Conservation (phyloP, 1,140 invertebrate genomes). For the Phthorimaea operculella region DNA sequence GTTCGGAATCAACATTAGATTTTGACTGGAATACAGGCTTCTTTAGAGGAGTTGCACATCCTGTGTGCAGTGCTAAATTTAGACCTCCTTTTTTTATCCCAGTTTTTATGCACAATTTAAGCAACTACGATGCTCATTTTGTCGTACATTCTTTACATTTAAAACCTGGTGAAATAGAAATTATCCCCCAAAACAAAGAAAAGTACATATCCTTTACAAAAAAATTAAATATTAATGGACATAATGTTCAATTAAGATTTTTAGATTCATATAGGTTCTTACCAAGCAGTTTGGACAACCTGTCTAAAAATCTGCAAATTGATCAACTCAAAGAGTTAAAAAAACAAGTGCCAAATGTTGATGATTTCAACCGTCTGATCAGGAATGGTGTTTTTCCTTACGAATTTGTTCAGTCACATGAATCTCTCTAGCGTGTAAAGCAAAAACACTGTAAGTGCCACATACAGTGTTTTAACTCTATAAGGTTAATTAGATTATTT, state of each 20-base stretch:
- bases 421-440: too few relatives aligned
- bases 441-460: too few relatives aligned
- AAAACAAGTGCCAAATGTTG: conserved; percentile 8
- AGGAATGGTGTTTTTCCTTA: too few relatives aligned
- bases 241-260: conserved; percentile 16
- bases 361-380: conserved; percentile 12
- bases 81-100: conserved; percentile 10
- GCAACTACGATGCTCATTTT: conserved; percentile 20
- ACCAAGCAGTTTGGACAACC: conserved; percentile 15
- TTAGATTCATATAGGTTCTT: conserved; percentile 26
- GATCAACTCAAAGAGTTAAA: conserved; percentile 16
- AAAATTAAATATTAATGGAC: conserved; percentile 11
- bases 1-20: conserved; percentile 13
- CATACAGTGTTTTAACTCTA: too few relatives aligned
- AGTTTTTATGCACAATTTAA: conserved; percentile 17
- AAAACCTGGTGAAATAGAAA: conserved; percentile 14
- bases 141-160: conserved; percentile 19
- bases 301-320: conserved; percentile 19
- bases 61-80: conserved; percentile 17
- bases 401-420: too few relatives aligned
- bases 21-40: conserved; percentile 18
- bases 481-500: too few relatives aligned
- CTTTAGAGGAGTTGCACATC: conserved; percentile 16
- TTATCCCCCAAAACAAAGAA: conserved; percentile 29
- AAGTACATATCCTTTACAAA: conserved; percentile 30